These are phyloP conservation scores for Myotis planiceps DNA, from an alignment of 2,797 vertebrate species.

Conservation along the genomic window DNA sequence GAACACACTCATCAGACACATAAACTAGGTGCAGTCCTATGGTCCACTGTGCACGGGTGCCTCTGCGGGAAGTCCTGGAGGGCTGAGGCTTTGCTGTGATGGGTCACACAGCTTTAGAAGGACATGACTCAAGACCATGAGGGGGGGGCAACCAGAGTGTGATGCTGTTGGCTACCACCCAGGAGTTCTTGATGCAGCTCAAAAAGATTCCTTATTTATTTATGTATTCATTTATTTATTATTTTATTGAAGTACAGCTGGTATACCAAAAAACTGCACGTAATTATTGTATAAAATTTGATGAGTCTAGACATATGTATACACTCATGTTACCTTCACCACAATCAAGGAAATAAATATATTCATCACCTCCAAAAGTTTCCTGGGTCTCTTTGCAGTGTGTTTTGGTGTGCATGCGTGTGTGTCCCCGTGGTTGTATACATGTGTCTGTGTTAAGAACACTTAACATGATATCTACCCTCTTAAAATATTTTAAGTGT, in stretches of 20 bases:
- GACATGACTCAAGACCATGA: neutral
- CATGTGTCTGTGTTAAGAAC: neutral
- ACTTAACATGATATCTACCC: neutral
- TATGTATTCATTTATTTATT: neutral
- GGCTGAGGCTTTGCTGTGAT: too few species aligned
- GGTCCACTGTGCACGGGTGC: neutral
- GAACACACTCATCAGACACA: neutral
- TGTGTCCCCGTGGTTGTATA: neutral
- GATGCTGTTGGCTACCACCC: neutral
- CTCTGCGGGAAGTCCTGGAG: neutral
- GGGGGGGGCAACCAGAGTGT: neutral
- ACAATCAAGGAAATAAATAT: neutral
- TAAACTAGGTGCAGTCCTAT: neutral
- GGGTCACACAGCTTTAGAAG: neutral
- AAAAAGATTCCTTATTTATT: neutral
- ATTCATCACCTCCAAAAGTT: neutral
- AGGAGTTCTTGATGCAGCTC: neutral
- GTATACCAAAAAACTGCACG: neutral
- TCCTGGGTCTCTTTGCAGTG: neutral
- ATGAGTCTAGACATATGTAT: neutral
- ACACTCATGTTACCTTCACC: neutral
- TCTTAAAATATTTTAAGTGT: neutral
- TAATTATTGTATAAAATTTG: neutral
- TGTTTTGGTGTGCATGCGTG: neutral
- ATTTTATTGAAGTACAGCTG: neutral